Conservation (phyloP, 2,113 vertebrate genomes). For the Protobothrops mucrosquamatus region DNA sequence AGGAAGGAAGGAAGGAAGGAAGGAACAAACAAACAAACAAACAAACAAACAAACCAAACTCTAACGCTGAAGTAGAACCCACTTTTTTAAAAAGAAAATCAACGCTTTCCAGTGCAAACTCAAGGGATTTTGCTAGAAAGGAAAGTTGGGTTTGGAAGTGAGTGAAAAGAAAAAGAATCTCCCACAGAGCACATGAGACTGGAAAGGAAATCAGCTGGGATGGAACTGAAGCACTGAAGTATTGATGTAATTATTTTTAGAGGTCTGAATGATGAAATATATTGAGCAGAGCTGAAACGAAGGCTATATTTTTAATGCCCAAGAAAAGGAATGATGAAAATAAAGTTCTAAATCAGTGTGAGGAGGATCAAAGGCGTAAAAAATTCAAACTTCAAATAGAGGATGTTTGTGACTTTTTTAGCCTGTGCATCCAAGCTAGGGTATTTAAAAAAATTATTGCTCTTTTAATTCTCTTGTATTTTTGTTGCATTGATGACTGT, state of each 20-base stretch:
- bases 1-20: too few relatives aligned
- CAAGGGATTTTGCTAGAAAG: not conserved
- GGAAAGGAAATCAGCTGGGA: not conserved
- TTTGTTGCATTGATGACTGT: not conserved
- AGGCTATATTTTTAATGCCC: not conserved
- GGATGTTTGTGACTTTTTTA: not conserved
- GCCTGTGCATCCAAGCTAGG: not conserved
- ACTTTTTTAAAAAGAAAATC: not conserved
- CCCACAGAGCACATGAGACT: not conserved
- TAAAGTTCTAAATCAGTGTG: too few relatives aligned
- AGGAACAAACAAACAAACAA: too few relatives aligned
- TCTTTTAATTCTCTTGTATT: not conserved
- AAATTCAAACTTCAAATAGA: not conserved
- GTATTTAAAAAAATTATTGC: not conserved
- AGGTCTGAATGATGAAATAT: not conserved
- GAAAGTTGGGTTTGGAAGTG: not conserved
- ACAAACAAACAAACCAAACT: not conserved
- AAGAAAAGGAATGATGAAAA: not conserved
- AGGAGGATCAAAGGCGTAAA: not conserved
- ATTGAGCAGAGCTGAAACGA: not conserved
- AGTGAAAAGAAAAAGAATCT: not conserved
- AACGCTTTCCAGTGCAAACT: not conserved
- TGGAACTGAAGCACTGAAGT: not conserved
- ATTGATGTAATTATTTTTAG: not conserved
- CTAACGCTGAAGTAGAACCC: not conserved